Conservation (phyloP, 2,113 vertebrate genomes). For the Tetrax tetrax region DNA sequence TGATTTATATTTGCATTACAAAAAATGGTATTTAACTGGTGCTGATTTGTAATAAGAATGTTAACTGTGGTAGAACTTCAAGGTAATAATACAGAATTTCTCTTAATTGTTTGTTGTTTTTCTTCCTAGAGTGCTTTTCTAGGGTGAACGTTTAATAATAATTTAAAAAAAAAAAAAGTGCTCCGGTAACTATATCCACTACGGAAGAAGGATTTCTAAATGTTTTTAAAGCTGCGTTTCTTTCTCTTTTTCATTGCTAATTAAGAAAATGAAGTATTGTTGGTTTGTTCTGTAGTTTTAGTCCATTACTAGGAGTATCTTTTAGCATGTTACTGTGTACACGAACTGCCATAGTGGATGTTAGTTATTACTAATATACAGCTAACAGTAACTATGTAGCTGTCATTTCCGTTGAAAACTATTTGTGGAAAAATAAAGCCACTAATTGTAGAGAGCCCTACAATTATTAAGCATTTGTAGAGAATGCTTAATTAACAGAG, state of each 20-base stretch:
- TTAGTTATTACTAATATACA: background rate
- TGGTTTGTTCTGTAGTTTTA: background rate
- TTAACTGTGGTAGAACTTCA: background rate
- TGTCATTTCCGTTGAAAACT: background rate
- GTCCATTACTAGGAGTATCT: background rate
- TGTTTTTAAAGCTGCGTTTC: background rate
- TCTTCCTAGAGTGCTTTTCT: background rate
- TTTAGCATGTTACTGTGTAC: background rate
- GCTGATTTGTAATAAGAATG: background rate
- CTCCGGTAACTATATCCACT: background rate
- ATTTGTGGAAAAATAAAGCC: background rate
- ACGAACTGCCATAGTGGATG: background rate
- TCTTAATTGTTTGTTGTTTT: background rate
- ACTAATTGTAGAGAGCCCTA: background rate
- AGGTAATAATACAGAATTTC: background rate
- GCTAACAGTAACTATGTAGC: background rate
- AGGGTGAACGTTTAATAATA: background rate
- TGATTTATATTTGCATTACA: background rate
- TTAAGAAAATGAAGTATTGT: background rate
- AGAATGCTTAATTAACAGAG: background rate
- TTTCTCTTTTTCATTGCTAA: background rate
- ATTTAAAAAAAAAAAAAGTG: rapidly evolving
- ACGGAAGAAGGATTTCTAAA: background rate
- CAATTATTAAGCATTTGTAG: too few relatives aligned
- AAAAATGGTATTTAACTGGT: background rate